A percentile compares a stretch with the other conserved stretches of the same genome.
Conservation (phyloP, 2,113 vertebrate genomes). For the Dicerorhinus sumatrensis region DNA sequence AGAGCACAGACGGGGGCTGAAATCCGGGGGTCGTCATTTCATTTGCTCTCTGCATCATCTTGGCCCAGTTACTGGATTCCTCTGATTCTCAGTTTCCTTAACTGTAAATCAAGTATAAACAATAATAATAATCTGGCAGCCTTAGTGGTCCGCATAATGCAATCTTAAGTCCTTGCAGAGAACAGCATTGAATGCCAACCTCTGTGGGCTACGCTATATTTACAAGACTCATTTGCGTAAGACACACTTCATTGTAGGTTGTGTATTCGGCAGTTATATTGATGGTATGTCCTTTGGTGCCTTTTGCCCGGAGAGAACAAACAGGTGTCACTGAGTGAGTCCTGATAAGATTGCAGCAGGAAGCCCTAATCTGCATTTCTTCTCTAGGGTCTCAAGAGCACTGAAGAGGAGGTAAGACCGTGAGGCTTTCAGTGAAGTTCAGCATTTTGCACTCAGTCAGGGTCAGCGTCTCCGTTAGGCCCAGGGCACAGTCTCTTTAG, state of each 20-base stretch:
- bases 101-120: background rate
- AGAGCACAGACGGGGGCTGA: background rate
- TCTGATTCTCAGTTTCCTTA: background rate
- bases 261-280: background rate
- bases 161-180: background rate
- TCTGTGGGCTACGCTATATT: background rate
- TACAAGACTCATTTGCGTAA: background rate
- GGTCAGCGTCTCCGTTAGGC: background rate
- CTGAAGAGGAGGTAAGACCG: background rate
- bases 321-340: background rate
- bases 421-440: background rate
- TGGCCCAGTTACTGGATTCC: background rate
- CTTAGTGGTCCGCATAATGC: background rate
- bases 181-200: background rate
- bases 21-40: background rate
- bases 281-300: background rate
- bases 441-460: background rate
- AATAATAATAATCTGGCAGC: background rate
- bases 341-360: background rate
- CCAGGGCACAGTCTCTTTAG: background rate
- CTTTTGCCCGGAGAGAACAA: background rate
- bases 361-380: background rate
- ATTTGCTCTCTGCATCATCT: background rate
- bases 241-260: background rate
- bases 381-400: background rate